Evolutionary conservation across 1,140 invertebrate species (phyloP).

Genomic region (Drosophila eugracilis): DNA sequence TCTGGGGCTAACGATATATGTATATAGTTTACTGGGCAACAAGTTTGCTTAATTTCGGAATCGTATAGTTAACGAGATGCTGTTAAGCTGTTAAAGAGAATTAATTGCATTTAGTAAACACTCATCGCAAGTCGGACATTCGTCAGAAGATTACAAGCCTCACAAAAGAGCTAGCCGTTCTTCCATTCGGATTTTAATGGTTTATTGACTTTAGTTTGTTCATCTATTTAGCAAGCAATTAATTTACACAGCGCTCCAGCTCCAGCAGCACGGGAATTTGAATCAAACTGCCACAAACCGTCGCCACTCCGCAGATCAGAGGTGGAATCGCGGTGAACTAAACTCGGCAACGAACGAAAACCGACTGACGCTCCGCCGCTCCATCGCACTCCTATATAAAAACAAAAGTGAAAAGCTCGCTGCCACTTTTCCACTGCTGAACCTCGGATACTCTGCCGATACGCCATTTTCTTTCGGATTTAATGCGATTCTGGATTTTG

Average conservation of each 20-base stretch:
- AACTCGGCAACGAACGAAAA: slow-evolving; percentile 50
- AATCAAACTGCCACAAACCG: slow-evolving; percentile 45
- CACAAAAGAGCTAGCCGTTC: slow-evolving; percentile 4
- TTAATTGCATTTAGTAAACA: slow-evolving; percentile 59
- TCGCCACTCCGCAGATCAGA: slow-evolving; percentile 10
- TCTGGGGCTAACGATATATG: slow-evolving; percentile 41
- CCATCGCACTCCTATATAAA: slow-evolving; percentile 46
- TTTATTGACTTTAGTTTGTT: slow-evolving; percentile 36
- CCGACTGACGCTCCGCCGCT: slow-evolving; percentile 35
- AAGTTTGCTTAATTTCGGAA: slow-evolving; percentile 40
- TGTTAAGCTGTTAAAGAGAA: slow-evolving; percentile 65
- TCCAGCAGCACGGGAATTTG: slow-evolving; percentile 36
- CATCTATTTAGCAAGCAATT: slow-evolving; percentile 36
- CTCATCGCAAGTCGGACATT: slow-evolving; percentile 23
- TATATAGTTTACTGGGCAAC: slow-evolving; percentile 32
- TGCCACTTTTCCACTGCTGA: not conserved
- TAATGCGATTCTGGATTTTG: too few relatives aligned
- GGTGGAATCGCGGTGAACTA: slow-evolving; percentile 27
- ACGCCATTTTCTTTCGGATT: too few relatives aligned
- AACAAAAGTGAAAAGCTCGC: slow-evolving; percentile 13
- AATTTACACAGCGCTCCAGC: slow-evolving; percentile 50
- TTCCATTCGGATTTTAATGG: not conserved
- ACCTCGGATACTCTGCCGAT: slow-evolving; percentile 22
- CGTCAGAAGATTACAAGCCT: slow-evolving; percentile 5
- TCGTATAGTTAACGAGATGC: slow-evolving; percentile 42